Evolutionary conservation across 2,113 vertebrate genomes (phyloP), one percentile per base, ranked within the genome.

Genomic region (Lasiurus borealis): DNA sequence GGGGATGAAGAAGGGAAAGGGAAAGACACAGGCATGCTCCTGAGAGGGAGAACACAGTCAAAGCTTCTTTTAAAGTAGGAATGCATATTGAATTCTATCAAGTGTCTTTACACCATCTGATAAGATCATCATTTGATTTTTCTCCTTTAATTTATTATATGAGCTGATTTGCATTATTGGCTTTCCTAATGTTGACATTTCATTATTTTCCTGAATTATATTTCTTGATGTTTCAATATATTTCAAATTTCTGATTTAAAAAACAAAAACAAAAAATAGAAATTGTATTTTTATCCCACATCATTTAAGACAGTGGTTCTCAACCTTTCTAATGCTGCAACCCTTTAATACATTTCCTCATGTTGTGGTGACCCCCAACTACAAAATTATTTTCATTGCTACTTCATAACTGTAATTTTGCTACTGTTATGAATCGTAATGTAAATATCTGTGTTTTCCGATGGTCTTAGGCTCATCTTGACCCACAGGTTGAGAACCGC

Each of bases 1-100:
- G 31, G 64, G 31, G 64, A 68, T 3, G 13, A n/a, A 7, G 31
- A 8, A 3, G 14, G 31, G 14, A 14, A 3, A 7, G 64, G 15
- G 64, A n/a, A n/a, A 68, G 64, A 16, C 64, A n/a, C 64, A n/a
- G 6, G 64, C 29, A 31, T 68, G 14, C 64, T n/a, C 64, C 64
- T 7, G 14, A 31, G 64, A 68, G 64, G 64, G 31, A n/a, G 64
- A 68, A 68, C n/a, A 69, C n/a, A 73, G 12, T 75, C 66, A 62
- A 50, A 68, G 57, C n/a, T 89, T 78, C 52, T 80, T 85, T 66
- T 85, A 72, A 84, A 92, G 71, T 64, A 83, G 44, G n/a, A 84
- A 77, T 52, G 48, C 25, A 66, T 66, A 14, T 31, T 72, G 80
- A 68, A 78, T 78, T 92, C 81, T 88, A 15, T 29, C 50, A 64